These are phyloP conservation scores for Idris sp. DNA, from an alignment of 1,140 invertebrate species.

Conservation along the genomic window DNA sequence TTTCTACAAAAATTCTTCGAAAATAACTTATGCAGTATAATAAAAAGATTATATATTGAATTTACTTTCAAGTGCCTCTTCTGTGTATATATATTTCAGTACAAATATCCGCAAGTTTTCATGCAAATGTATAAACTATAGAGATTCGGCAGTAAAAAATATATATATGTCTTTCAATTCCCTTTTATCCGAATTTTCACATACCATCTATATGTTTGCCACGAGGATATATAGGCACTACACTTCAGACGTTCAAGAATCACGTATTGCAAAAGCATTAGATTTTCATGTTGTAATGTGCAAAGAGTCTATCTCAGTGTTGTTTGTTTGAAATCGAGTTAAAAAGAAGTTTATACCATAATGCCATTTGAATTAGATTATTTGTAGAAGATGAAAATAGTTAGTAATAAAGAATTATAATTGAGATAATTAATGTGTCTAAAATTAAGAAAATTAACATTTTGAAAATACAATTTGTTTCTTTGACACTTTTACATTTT, in stretches of 20 bases:
- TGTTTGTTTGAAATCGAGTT: no score
- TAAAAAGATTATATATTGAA: no score
- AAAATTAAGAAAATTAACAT: no score
- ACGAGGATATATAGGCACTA: slow-evolving; percentile 29
- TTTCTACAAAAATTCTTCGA: no score
- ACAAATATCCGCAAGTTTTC: slow-evolving; percentile 15
- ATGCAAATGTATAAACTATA: slow-evolving; percentile 36
- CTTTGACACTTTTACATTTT: slow-evolving; percentile 7
- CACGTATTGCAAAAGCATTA: slow-evolving; percentile 28
- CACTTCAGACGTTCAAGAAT: slow-evolving; percentile 35
- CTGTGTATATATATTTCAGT: not conserved
- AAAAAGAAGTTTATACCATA: no score
- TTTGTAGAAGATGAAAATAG: no score
- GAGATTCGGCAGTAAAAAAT: slow-evolving; percentile 40
- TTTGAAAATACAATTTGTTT: no score
- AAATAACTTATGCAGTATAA: no score
- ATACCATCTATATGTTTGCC: slow-evolving; percentile 19
- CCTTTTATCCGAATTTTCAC: slow-evolving; percentile 42
- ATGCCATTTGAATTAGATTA: no score
- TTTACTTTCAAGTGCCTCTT: no score
- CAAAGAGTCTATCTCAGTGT: slow-evolving; percentile 18
- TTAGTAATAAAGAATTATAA: no score
- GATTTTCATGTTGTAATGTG: slow-evolving; percentile 19
- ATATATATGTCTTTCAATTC: slow-evolving; percentile 39
- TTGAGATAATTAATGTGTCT: no score